A percentile compares a stretch with the other conserved stretches of the same genome.
phyloP scores from a whole-genome alignment of 2,797 vertebrate species.

The Sarcophilus harrisii region DNA sequence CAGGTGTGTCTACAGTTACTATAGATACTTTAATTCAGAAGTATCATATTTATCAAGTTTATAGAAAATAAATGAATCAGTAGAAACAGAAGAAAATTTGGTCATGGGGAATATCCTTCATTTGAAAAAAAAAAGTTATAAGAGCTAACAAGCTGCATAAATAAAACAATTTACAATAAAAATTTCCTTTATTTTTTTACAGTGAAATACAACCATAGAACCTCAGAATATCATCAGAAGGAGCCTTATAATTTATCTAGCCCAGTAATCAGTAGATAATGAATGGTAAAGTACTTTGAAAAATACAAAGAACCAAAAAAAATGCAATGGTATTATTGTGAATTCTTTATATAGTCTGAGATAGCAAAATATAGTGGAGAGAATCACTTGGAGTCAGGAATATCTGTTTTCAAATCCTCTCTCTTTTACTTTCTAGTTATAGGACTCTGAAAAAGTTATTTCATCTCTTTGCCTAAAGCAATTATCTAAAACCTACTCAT shows the following conservation, averaged over 20 bases:
- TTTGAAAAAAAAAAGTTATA: constrained; percentile 12
- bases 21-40: constrained; percentile 24
- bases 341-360: constrained; percentile 34
- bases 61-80: constrained; percentile 41
- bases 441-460: not conserved
- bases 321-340: not conserved
- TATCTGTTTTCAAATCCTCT: not conserved
- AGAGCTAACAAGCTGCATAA: constrained; percentile 55
- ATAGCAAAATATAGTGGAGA: not conserved
- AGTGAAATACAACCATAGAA: constrained; percentile 6
- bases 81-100: constrained; percentile 30
- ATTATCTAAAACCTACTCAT: not conserved
- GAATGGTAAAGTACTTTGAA: constrained; percentile 20
- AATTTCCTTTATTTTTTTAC: constrained; percentile 27
- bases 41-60: constrained; percentile 42
- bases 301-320: constrained; percentile 37
- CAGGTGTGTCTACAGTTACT: constrained; percentile 36
- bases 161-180: constrained; percentile 40
- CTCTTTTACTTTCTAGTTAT: not conserved
- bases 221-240: not conserved
- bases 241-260: not conserved
- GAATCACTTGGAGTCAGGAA: not conserved
- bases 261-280: not conserved
- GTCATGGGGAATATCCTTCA: not conserved
- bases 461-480: not conserved